A percentile compares a stretch with the other conserved stretches of the same genome.
Evolutionary conservation across 2,888 invertebrate species (phyloP).

Genomic region (Imbricaverruca yamaguchii): DNA sequence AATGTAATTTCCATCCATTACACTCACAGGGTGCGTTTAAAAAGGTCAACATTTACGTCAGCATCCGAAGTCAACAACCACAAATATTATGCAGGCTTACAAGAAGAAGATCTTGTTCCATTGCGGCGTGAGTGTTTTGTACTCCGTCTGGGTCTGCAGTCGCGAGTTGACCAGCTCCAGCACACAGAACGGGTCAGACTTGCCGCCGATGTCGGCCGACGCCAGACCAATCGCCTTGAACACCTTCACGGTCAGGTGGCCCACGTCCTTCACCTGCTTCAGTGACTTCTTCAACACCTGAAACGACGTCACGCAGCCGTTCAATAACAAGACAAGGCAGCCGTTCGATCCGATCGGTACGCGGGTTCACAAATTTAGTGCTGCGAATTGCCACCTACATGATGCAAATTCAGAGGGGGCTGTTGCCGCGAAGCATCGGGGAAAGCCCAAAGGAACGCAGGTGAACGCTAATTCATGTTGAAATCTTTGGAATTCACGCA

Average conservation of each 20-base stretch:
- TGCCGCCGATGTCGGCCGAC: slow-evolving; percentile 92
- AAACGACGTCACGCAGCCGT: not conserved
- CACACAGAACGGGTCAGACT: slow-evolving; percentile 98
- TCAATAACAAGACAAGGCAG: not conserved
- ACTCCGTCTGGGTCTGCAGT: slow-evolving; percentile 96
- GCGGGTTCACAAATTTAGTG: no score
- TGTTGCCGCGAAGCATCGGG: no score
- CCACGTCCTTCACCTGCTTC: slow-evolving; percentile 73
- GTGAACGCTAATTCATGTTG: no score
- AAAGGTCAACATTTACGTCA: no score
- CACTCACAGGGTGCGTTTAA: no score
- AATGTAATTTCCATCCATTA: no score
- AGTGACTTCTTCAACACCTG: slow-evolving; percentile 53
- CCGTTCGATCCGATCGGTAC: not conserved
- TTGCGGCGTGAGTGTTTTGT: slow-evolving; percentile 89
- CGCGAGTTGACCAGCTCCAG: slow-evolving; percentile 89
- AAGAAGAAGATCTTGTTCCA: slow-evolving; percentile 99
- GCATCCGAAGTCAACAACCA: no score
- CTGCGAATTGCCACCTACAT: no score
- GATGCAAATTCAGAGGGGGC: no score
- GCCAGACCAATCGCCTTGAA: slow-evolving; percentile 72
- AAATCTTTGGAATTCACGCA: no score
- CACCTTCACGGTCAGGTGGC: slow-evolving; percentile 90
- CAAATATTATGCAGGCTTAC: slow-evolving; percentile 51
- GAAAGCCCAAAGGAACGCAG: no score